Conservation (phyloP, 64 coral and sea anemone genomes). For the Montipora efflorescens region DNA sequence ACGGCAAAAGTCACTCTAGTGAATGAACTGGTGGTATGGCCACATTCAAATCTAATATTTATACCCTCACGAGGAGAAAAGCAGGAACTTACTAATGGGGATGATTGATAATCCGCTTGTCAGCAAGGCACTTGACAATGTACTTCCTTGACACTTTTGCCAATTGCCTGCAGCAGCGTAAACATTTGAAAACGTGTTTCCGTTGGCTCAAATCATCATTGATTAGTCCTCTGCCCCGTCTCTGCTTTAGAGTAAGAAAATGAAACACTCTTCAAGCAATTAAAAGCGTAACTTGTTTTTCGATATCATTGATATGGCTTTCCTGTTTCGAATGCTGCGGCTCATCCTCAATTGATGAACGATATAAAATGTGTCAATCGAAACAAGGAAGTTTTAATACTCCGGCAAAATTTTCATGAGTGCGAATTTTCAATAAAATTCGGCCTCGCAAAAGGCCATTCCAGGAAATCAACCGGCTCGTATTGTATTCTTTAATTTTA, state of each 20-base stretch:
- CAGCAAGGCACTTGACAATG: too few relatives aligned
- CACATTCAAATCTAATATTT: too few relatives aligned
- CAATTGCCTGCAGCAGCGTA: neutral
- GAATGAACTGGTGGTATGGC: neutral
- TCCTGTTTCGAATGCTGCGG: too few relatives aligned
- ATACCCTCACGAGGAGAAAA: too few relatives aligned
- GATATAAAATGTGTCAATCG: too few relatives aligned
- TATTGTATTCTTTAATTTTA: slow-evolving; percentile 18
- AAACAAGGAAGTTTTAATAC: neutral
- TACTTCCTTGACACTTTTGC: too few relatives aligned
- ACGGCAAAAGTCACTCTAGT: neutral
- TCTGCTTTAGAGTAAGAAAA: neutral
- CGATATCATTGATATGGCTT: neutral
- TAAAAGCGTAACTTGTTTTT: neutral
- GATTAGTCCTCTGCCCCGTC: slow-evolving; percentile 11
- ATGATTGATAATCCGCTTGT: too few relatives aligned
- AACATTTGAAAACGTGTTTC: slow-evolving; percentile 32
- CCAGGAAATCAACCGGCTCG: neutral
- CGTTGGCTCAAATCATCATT: neutral
- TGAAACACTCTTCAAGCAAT: neutral
- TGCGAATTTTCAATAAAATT: neutral
- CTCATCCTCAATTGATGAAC: too few relatives aligned
- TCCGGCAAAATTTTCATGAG: neutral
- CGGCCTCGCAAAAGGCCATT: neutral
- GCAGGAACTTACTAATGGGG: too few relatives aligned